A percentile compares a stretch with the other conserved stretches of the same genome.
These are phyloP conservation scores for Acheta domesticus DNA, from an alignment of 2,888 invertebrate species.

Conservation along the genomic window DNA sequence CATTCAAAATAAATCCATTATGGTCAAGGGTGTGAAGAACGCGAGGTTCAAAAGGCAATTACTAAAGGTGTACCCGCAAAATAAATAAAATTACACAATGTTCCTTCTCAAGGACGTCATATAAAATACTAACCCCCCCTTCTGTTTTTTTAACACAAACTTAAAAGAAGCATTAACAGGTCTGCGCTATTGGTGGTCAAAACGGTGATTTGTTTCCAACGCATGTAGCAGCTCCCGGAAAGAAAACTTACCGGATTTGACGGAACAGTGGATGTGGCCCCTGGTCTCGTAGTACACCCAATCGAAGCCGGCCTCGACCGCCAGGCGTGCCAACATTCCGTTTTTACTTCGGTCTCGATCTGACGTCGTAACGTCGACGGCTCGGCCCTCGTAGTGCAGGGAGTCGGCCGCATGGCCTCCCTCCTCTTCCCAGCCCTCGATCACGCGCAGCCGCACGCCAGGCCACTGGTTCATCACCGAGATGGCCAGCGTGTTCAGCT, in stretches of 20 bases:
- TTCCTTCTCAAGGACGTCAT: no score
- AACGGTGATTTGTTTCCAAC: no score
- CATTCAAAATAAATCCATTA: no score
- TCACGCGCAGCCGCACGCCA: slow-evolving; percentile 85
- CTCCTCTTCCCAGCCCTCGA: slow-evolving; percentile 94
- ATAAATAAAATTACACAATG: no score
- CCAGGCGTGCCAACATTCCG: slow-evolving; percentile 92
- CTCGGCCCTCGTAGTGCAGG: slow-evolving; percentile 94
- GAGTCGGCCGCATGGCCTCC: slow-evolving; percentile 73
- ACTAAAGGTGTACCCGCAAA: no score
- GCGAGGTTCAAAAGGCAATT: no score
- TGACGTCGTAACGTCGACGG: slow-evolving; percentile 92
- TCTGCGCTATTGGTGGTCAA: no score
- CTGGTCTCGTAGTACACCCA: slow-evolving; percentile 97
- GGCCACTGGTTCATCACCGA: slow-evolving; percentile 99
- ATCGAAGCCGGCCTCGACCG: slow-evolving; percentile 96
- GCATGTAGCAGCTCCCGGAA: neutral
- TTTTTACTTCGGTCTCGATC: slow-evolving; percentile 90
- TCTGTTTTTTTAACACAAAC: no score
- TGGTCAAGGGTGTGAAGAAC: no score
- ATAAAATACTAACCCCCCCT: no score
- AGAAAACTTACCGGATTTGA: slow-evolving; percentile 81
- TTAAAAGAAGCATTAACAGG: no score
- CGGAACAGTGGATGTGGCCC: slow-evolving; percentile 93
- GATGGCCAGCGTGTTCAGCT: slow-evolving; percentile 88